Evolutionary conservation across 2,113 vertebrate species (phyloP).

Genomic region (Zosterops borbonicus): DNA sequence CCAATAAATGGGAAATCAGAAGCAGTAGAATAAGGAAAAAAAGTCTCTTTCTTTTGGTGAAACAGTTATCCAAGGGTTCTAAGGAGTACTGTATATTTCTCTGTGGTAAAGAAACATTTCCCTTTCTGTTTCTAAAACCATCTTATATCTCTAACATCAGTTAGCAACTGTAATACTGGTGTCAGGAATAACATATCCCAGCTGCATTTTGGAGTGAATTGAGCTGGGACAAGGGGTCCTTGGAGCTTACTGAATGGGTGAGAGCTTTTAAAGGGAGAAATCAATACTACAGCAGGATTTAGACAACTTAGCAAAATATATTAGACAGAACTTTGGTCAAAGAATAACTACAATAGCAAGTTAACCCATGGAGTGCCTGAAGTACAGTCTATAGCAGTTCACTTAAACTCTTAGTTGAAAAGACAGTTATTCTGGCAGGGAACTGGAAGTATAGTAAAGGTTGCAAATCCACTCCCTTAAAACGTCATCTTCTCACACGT

Average conservation of each 20-base stretch:
- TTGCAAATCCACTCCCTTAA: neutral
- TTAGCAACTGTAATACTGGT: neutral
- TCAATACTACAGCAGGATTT: slow-evolving; percentile 69
- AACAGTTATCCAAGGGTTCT: neutral
- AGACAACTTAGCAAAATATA: slow-evolving; percentile 72
- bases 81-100: neutral
- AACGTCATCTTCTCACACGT: neutral
- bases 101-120: slow-evolving; percentile 51
- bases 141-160: slow-evolving; percentile 22
- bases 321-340: slow-evolving; percentile 64
- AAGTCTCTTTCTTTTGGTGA: neutral
- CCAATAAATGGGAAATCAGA: slow-evolving; percentile 58
- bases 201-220: slow-evolving; percentile 55
- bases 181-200: slow-evolving; percentile 45
- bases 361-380: slow-evolving; percentile 45
- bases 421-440: neutral
- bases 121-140: slow-evolving; percentile 44
- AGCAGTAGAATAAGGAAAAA: neutral
- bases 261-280: slow-evolving; percentile 65
- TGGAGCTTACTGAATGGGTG: slow-evolving; percentile 64
- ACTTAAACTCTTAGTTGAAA: neutral
- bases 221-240: slow-evolving; percentile 59
- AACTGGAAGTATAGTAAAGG: neutral
- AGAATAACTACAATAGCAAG: slow-evolving; percentile 46
- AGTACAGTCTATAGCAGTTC: neutral